A percentile compares a stretch with the other conserved stretches of the same genome.
Evolutionary conservation across 2,797 vertebrate genomes (phyloP).

Genomic region (Pterois miles): DNA sequence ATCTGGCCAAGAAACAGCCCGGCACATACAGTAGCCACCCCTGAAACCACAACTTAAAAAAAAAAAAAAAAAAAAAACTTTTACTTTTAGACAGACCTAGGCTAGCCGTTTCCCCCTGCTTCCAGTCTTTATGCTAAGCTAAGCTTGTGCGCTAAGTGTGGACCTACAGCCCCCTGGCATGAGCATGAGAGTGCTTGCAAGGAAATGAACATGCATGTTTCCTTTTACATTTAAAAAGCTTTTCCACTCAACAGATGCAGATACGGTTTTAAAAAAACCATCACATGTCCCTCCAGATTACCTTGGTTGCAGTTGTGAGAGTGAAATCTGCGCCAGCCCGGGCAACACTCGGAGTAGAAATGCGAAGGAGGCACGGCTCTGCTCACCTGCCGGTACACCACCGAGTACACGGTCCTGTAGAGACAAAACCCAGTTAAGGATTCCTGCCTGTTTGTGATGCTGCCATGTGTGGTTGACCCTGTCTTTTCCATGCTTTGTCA

Average conservation of each 20-base stretch:
- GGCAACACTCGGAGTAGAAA: slow-evolving; percentile 86
- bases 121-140: not conserved
- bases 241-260: not conserved
- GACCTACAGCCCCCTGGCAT: too few species aligned
- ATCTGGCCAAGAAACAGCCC: not conserved
- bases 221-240: not conserved
- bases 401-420: slow-evolving; percentile 88
- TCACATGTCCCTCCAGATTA: slow-evolving; percentile 57
- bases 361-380: slow-evolving; percentile 44
- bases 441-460: slow-evolving; percentile 1
- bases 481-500: slow-evolving; percentile 23
- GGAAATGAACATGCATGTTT: not conserved
- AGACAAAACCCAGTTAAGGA: slow-evolving; percentile 26
- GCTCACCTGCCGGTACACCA: slow-evolving; percentile 85
- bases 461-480: slow-evolving; percentile 5
- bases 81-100: not conserved
- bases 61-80: too few species aligned
- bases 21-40: not conserved
- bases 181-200: not conserved
- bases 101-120: not conserved
- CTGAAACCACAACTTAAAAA: too few species aligned
- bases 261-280: not conserved
- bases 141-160: too few species aligned
- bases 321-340: slow-evolving; percentile 87
- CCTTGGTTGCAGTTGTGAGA: slow-evolving; percentile 87